phyloP scores from a whole-genome alignment of 2,113 vertebrate genomes.

The Perccottus glenii region DNA sequence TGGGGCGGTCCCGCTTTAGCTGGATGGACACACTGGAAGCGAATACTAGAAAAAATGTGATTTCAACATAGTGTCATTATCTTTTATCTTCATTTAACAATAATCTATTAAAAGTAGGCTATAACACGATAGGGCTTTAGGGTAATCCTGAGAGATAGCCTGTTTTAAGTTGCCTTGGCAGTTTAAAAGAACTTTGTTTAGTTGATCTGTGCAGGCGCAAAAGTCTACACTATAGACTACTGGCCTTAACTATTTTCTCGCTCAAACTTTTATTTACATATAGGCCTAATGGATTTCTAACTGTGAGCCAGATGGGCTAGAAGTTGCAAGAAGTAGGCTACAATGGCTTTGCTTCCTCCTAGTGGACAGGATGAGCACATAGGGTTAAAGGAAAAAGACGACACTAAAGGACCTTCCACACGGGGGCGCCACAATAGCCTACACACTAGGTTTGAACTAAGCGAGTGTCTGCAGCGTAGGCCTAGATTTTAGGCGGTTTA shows the following conservation, averaged over 20 bases:
- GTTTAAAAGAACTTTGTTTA: too few species aligned
- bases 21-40: constrained; percentile 10
- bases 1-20: constrained; percentile 48
- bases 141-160: too few species aligned
- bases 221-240: too few species aligned
- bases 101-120: too few species aligned
- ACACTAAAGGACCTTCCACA: not conserved
- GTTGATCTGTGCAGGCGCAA: not conserved
- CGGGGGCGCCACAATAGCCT: constrained; percentile 9
- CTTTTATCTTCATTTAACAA: too few species aligned
- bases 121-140: too few species aligned
- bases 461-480: too few species aligned
- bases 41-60: not conserved
- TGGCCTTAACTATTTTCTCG: too few species aligned
- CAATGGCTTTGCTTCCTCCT: constrained; percentile 39
- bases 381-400: not conserved
- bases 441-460: not conserved
- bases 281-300: too few species aligned
- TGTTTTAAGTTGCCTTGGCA: too few species aligned
- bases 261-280: not conserved
- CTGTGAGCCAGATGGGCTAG: too few species aligned
- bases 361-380: constrained; percentile 5
- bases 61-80: not conserved
- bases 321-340: not conserved
- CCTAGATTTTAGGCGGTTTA: too few species aligned